These are phyloP conservation scores for Pteronotus mesoamericanus DNA, from an alignment of 2,797 vertebrate species.

Conservation along the genomic window DNA sequence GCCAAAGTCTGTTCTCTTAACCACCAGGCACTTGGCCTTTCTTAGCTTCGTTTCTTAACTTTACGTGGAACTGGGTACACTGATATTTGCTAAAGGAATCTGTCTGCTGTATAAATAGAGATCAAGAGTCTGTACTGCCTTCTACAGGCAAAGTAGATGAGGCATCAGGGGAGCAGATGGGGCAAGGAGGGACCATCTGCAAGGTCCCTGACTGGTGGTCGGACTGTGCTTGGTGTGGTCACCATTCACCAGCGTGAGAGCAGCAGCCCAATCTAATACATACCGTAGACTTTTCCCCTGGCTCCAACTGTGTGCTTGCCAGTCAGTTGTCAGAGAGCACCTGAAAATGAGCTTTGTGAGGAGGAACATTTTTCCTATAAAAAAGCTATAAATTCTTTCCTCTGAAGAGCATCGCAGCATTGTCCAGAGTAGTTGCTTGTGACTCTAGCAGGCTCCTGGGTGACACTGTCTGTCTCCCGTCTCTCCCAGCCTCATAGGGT, in stretches of 20 bases:
- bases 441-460: neutral
- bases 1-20: neutral
- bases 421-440: neutral
- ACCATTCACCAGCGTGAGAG: fast-evolving
- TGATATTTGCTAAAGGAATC: neutral
- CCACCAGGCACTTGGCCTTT: neutral
- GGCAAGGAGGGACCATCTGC: fast-evolving
- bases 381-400: neutral
- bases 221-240: neutral
- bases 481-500: neutral
- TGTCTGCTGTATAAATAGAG: neutral
- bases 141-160: neutral
- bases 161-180: neutral
- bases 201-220: too few species aligned
- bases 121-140: neutral
- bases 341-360: neutral
- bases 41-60: neutral
- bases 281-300: neutral
- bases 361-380: neutral
- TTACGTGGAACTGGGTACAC: fast-evolving
- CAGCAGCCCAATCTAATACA: fast-evolving
- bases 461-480: neutral
- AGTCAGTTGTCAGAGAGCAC: neutral
- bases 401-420: neutral
- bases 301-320: neutral